Evolutionary conservation across 2,113 vertebrate genomes (phyloP).

Genomic region (Forbesichthys agassizii): DNA sequence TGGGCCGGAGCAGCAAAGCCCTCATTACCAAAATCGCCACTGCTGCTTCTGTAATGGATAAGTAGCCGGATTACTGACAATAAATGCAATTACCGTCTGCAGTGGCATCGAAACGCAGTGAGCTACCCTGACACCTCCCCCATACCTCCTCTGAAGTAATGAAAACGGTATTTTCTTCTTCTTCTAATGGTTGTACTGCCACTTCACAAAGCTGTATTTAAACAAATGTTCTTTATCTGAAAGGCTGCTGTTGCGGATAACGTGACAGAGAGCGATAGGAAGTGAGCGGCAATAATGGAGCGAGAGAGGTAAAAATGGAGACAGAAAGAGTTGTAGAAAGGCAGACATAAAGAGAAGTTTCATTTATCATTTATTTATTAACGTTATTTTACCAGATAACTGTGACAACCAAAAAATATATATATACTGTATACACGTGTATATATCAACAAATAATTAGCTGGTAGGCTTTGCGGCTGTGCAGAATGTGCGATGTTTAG

Average conservation of each 20-base stretch:
- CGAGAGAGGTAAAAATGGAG: neutral
- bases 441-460: conserved; percentile 42
- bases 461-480: neutral
- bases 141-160: neutral
- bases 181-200: neutral
- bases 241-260: neutral
- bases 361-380: conserved; percentile 55
- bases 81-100: conserved; percentile 41
- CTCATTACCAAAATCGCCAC: conserved; percentile 55
- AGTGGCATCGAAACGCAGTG: conserved; percentile 8
- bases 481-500: conserved; percentile 1
- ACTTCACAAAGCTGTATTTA: neutral
- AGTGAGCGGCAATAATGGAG: neutral
- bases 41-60: conserved; percentile 56
- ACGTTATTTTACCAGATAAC: conserved; percentile 32
- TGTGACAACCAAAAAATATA: conserved; percentile 28
- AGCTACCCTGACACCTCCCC: no score
- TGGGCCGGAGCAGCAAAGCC: conserved; percentile 15
- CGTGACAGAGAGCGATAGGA: neutral
- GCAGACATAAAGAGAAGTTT: neutral
- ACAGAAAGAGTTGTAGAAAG: neutral
- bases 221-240: conserved; percentile 3
- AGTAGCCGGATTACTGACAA: conserved; percentile 44
- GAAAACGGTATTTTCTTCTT: neutral
- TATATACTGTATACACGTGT: no score